phyloP scores from a whole-genome alignment of 92 coral and sea anemone species.

The Heliopora coerulea region DNA sequence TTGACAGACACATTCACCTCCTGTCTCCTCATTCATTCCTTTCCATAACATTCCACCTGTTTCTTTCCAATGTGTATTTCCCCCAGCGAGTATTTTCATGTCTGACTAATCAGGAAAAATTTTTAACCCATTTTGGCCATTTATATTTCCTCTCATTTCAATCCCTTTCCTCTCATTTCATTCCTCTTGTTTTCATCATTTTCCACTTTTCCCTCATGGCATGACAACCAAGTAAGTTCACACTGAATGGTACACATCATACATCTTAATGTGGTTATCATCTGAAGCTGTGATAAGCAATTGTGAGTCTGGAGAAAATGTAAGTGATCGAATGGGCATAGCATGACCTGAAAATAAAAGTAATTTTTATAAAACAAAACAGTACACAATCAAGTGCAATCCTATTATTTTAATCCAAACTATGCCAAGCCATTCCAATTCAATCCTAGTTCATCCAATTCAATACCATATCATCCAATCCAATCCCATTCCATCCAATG shows the following conservation, averaged over 20 bases:
- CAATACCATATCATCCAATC: too few species aligned
- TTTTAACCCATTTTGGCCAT: background rate
- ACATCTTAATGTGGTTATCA: slow-evolving; percentile 98
- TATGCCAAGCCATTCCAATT: too few species aligned
- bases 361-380: background rate
- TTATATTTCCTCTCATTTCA: background rate
- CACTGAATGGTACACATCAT: slow-evolving; percentile 94
- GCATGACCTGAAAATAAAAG: slow-evolving; percentile 79
- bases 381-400: background rate
- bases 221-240: background rate
- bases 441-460: too few species aligned
- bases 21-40: background rate
- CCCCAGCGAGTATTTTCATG: too few species aligned
- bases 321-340: slow-evolving; percentile 96
- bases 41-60: background rate
- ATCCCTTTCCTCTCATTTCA: background rate
- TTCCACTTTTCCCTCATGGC: background rate
- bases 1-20: background rate
- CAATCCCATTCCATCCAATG: too few species aligned
- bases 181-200: background rate
- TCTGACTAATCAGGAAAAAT: too few species aligned
- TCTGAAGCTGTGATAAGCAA: slow-evolving; percentile 98
- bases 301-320: slow-evolving; percentile 99
- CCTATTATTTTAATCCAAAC: background rate
- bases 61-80: background rate